phyloP scores from a whole-genome alignment of 1,140 invertebrate genomes.

The Temnothorax longispinosus region DNA sequence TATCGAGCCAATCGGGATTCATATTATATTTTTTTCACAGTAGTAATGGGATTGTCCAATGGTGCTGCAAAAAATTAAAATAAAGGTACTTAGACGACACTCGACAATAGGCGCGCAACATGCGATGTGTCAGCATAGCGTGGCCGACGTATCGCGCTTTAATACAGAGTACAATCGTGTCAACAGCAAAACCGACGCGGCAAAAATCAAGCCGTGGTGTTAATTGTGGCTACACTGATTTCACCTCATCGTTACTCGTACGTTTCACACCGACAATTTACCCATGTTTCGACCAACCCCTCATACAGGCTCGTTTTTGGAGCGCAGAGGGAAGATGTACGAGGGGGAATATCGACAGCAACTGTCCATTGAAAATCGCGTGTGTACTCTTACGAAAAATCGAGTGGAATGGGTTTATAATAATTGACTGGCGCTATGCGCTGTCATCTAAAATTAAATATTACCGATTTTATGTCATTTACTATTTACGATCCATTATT shows the following conservation, averaged over 20 bases:
- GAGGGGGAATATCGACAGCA: conserved; percentile 75
- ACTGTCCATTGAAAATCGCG: conserved; percentile 73
- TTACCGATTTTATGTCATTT: conserved; percentile 19
- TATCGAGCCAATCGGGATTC: conserved; percentile 11
- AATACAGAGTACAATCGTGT: conserved; percentile 70
- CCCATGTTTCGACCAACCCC: conserved; percentile 54
- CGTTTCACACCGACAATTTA: conserved; percentile 61
- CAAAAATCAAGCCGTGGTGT: conserved; percentile 75
- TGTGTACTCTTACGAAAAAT: conserved; percentile 51
- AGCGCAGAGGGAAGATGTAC: conserved; percentile 67
- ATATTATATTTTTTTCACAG: conserved; percentile 30
- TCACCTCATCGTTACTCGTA: conserved; percentile 70
- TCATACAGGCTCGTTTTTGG: conserved; percentile 45
- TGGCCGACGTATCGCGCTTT: conserved; percentile 57
- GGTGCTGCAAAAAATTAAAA: conserved; percentile 46
- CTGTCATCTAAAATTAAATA: conserved; percentile 33
- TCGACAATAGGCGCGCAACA: conserved; percentile 44
- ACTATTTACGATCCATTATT: conserved; percentile 1
- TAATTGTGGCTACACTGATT: conserved; percentile 74
- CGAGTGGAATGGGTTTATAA: conserved; percentile 32
- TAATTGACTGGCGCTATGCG: conserved; percentile 59
- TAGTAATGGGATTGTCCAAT: conserved; percentile 9
- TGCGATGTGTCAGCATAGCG: conserved; percentile 41
- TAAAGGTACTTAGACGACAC: conserved; percentile 54
- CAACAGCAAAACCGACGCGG: conserved; percentile 76